Conservation (phyloP, 2,888 invertebrate species). For the Tenthredo mesomela region DNA sequence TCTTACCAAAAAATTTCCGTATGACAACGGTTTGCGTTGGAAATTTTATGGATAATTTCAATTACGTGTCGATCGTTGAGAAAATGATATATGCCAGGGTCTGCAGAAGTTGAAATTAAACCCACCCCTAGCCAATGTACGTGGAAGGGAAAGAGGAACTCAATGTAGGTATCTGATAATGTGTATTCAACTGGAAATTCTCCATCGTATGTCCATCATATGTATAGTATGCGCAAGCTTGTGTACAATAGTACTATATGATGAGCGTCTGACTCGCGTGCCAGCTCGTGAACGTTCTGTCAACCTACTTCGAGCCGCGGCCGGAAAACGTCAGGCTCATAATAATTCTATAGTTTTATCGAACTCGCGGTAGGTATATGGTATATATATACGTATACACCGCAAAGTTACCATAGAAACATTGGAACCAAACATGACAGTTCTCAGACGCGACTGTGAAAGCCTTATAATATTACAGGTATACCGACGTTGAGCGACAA, state of each 20-base stretch:
- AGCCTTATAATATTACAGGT: background rate
- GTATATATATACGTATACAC: background rate
- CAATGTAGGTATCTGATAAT: no score
- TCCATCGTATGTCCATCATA: background rate
- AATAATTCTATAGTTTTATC: constrained; percentile 34
- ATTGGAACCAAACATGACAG: background rate
- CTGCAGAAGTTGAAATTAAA: no score
- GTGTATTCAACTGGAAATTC: background rate
- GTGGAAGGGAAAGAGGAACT: no score
- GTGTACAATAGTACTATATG: background rate
- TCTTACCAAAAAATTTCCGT: background rate
- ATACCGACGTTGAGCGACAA: no score
- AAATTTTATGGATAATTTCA: no score
- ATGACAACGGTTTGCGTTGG: no score
- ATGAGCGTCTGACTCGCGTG: background rate
- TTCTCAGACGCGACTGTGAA: background rate
- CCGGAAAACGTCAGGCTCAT: constrained; percentile 29
- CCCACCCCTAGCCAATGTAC: no score
- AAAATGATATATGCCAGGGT: no score
- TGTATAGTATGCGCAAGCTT: background rate
- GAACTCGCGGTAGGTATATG: background rate
- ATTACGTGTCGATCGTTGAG: no score
- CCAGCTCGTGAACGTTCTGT: constrained; percentile 22
- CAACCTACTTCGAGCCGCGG: constrained; percentile 55
- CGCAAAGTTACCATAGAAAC: constrained; percentile 28